These are phyloP conservation scores for Huso huso DNA, from an alignment of 2,797 vertebrate genomes.

Conservation along the genomic window DNA sequence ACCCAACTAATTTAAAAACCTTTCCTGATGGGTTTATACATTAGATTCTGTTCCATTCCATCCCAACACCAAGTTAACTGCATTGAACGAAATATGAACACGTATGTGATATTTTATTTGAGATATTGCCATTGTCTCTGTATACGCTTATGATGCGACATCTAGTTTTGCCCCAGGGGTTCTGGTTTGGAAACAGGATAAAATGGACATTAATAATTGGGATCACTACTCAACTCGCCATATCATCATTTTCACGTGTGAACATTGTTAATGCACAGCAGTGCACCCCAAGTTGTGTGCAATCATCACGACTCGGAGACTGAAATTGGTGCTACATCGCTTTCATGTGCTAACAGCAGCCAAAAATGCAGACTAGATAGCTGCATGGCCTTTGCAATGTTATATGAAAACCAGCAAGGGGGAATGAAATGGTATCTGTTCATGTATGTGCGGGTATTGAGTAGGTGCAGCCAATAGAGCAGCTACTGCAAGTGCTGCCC, in stretches of 20 bases:
- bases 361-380: not conserved
- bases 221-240: conserved; percentile 30
- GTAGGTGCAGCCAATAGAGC: conserved; percentile 24
- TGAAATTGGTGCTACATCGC: conserved; percentile 51
- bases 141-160: not conserved
- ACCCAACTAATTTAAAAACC: too few relatives aligned
- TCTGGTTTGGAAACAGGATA: conserved; percentile 22
- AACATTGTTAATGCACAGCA: conserved; percentile 21
- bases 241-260: conserved; percentile 31
- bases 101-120: too few relatives aligned
- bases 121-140: too few relatives aligned
- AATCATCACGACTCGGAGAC: conserved; percentile 31
- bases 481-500: conserved; percentile 56
- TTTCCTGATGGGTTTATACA: too few relatives aligned
- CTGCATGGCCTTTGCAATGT: not conserved
- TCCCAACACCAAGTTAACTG: too few relatives aligned
- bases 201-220: conserved; percentile 32
- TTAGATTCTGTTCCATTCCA: too few relatives aligned
- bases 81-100: too few relatives aligned
- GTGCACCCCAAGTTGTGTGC: conserved; percentile 17
- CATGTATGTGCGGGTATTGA: not conserved
- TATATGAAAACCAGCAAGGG: not conserved
- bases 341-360: not conserved
- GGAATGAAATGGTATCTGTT: not conserved
- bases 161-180: conserved; percentile 11